Evolutionary conservation across 2,797 vertebrate species (phyloP).

Genomic region (Sitta carolinensis): DNA sequence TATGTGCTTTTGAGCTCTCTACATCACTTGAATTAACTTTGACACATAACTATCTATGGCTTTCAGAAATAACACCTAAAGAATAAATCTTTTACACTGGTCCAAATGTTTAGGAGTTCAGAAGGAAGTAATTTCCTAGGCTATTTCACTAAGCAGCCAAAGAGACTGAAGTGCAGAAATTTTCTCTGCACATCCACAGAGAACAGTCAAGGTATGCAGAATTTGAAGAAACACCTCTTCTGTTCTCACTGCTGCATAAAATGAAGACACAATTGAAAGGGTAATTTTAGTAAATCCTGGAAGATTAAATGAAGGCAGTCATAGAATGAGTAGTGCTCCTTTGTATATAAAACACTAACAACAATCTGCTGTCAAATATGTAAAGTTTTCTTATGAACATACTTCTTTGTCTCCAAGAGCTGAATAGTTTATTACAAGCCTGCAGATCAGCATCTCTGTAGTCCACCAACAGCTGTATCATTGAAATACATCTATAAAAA

Average conservation of each 20-base stretch:
- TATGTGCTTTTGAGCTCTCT: constrained; percentile 27
- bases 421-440: constrained; percentile 31
- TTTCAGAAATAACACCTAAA: constrained; percentile 25
- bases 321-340: constrained; percentile 7
- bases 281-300: constrained; percentile 44
- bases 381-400: not conserved
- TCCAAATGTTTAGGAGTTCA: constrained; percentile 12
- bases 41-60: not conserved
- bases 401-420: not conserved
- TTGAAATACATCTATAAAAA: constrained; percentile 43
- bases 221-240: constrained; percentile 1
- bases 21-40: constrained; percentile 1
- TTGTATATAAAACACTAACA: constrained; percentile 19
- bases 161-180: not conserved
- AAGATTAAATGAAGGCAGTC: constrained; percentile 45
- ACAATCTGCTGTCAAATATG: constrained; percentile 33
- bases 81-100: constrained; percentile 21
- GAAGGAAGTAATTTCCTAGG: not conserved
- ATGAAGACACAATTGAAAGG: not conserved
- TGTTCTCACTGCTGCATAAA: constrained; percentile 22
- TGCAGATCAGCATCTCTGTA: constrained; percentile 47
- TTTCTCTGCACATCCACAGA: not conserved
- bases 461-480: constrained; percentile 30
- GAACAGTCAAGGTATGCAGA: not conserved
- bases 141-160: not conserved